Conservation (phyloP, 2,888 invertebrate genomes). For the Polymixis lichenea region DNA sequence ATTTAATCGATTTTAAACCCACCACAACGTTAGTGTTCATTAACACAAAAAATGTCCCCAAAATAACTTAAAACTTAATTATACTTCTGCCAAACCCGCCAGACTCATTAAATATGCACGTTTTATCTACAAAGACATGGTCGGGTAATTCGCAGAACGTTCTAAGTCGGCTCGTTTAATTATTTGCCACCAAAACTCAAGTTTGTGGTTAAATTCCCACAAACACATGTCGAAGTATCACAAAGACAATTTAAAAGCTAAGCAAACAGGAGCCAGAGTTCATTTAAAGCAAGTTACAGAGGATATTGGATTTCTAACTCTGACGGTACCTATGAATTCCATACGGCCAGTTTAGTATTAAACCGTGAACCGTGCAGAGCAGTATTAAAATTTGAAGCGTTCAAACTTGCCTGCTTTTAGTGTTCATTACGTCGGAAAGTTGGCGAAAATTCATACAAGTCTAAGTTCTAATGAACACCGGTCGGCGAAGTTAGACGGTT, state of each 20-base stretch:
- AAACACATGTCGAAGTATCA: slow-evolving; percentile 61
- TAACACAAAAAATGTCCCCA: not conserved
- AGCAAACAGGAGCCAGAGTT: slow-evolving; percentile 80
- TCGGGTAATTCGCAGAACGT: slow-evolving; percentile 12
- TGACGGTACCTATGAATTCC: slow-evolving; percentile 79
- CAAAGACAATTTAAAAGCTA: slow-evolving; percentile 83
- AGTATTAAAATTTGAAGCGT: slow-evolving; percentile 89
- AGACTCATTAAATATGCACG: slow-evolving; percentile 14
- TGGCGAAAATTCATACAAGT: slow-evolving; percentile 89
- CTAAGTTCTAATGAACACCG: slow-evolving; percentile 90
- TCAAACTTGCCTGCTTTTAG: slow-evolving; percentile 89
- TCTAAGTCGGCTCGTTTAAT: slow-evolving; percentile 32
- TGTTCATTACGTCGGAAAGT: slow-evolving; percentile 89
- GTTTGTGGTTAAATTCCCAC: slow-evolving; percentile 48
- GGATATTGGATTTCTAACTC: slow-evolving; percentile 88
- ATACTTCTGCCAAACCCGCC: slow-evolving; percentile 4
- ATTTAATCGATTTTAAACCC: not conserved
- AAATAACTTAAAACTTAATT: slow-evolving; percentile 13
- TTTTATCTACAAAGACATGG: slow-evolving; percentile 28
- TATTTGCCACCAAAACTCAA: slow-evolving; percentile 41
- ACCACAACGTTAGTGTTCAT: not conserved
- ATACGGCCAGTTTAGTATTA: slow-evolving; percentile 82
- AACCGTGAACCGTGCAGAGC: slow-evolving; percentile 75
- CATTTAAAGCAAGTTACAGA: slow-evolving; percentile 81
- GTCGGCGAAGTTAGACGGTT: slow-evolving; percentile 82